A percentile compares a stretch with the other conserved stretches of the same genome.
Evolutionary conservation across 2,797 vertebrate species (phyloP).

Genomic region (Galaxias olidus): DNA sequence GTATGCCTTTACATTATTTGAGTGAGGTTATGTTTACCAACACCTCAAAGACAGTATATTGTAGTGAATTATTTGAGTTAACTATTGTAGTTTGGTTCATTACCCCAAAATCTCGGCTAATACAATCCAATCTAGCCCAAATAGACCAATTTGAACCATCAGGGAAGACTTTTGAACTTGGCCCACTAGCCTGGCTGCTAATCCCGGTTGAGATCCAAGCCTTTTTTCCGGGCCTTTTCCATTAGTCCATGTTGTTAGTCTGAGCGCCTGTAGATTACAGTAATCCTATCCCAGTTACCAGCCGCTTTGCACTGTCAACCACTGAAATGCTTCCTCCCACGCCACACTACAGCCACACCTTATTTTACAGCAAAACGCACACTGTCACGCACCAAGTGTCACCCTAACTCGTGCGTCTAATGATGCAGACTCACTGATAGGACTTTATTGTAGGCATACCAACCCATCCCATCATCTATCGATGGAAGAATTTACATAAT

Average conservation of each 20-base stretch:
- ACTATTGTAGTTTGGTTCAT: too few relatives aligned
- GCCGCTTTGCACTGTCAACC: constrained; percentile 56
- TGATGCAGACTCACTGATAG: too few relatives aligned
- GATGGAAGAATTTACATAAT: too few relatives aligned
- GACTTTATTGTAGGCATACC: too few relatives aligned
- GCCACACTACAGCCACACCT: not conserved
- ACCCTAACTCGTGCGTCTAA: constrained; percentile 1
- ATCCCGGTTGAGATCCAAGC: constrained; percentile 48
- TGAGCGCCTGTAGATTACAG: constrained; percentile 67
- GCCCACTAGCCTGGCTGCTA: constrained; percentile 54
- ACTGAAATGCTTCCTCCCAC: constrained; percentile 32
- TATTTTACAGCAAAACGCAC: not conserved
- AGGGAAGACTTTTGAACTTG: constrained; percentile 49
- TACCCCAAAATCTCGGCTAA: too few relatives aligned
- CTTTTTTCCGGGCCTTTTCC: constrained; percentile 51
- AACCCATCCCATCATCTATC: too few relatives aligned
- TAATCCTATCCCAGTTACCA: constrained; percentile 69
- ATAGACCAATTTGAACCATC: constrained; percentile 5
- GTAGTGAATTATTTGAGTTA: too few relatives aligned
- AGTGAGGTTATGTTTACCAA: too few relatives aligned
- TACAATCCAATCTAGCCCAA: too few relatives aligned
- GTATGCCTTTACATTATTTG: too few relatives aligned
- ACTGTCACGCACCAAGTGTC: constrained; percentile 38
- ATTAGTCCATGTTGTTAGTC: constrained; percentile 65
- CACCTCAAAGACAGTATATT: too few relatives aligned